Evolutionary conservation across 2,888 invertebrate genomes (phyloP).

Genomic region (Ptilodon capucinus): DNA sequence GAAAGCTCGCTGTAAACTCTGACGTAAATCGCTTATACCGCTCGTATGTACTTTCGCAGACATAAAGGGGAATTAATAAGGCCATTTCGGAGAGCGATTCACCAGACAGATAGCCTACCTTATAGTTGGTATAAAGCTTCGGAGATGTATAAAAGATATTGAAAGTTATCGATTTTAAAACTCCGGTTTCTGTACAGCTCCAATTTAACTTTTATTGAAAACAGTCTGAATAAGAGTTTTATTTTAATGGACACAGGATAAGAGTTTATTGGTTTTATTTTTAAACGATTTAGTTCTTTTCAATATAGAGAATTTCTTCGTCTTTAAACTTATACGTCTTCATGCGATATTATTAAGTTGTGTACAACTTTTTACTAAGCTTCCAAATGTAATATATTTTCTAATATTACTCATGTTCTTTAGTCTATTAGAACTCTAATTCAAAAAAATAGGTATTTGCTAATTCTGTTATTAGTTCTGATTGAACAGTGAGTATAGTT

Average conservation of each 20-base stretch:
- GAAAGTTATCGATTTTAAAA: slow-evolving; percentile 74
- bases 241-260: slow-evolving; percentile 6
- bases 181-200: slow-evolving; percentile 48
- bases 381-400: too few species aligned
- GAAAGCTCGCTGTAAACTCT: slow-evolving; percentile 72
- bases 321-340: too few species aligned
- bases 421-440: too few species aligned
- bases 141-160: slow-evolving; percentile 65
- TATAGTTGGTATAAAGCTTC: slow-evolving; percentile 50
- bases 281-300: slow-evolving; percentile 7
- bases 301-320: neutral
- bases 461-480: too few species aligned
- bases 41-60: slow-evolving; percentile 58
- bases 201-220: slow-evolving; percentile 46
- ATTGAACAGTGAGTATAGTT: too few species aligned
- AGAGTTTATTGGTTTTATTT: slow-evolving; percentile 15
- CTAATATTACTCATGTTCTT: too few species aligned
- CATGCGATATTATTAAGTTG: too few species aligned
- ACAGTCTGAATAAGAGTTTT: slow-evolving; percentile 36
- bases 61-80: slow-evolving; percentile 80
- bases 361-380: too few species aligned
- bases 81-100: slow-evolving; percentile 69
- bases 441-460: too few species aligned
- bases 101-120: slow-evolving; percentile 60
- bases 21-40: slow-evolving; percentile 67